Base-by-base conservation (phyloP, 2,113 vertebrate species). In the Phainopepla nitens region DNA sequence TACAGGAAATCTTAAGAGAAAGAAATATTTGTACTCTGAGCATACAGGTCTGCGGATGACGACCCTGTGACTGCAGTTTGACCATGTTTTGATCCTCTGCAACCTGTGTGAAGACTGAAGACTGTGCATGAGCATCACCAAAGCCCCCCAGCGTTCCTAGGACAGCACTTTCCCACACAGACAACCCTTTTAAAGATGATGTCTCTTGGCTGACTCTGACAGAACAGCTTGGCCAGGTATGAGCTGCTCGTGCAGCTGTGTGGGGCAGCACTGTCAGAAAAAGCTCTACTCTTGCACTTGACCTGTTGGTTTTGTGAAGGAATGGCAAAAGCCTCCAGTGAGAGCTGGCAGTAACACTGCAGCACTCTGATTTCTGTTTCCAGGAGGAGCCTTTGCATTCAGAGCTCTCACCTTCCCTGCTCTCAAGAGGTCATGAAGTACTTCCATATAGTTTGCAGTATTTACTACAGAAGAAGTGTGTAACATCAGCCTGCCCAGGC, bases 301-400 rank as follows among this genome's bases (percentile, higher is more conserved):
- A 39, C 89, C 35, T 85, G 22, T n/a, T 56, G 64, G 24, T 68
- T 81, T 79, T 93, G 39, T 76, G 36, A 89, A 88, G 42, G 27
- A 93, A 49, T 78, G 93, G 92, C 58, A 91, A 51, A 39, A 69
- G 11, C 49, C 45, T 86, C 61, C 95, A 97, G 87, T 75, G 94
- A 93, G 54, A 65, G 36, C n/a, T 36, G 44, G 68, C 76, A 97
- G 57, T 70, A 87, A 83, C 86, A 69, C 41, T 66, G 82, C 58
- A 51, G 3, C 66, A 81, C 75, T 49, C 35, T 45, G 87, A 95
- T 90, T 97, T 97, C 49, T 81, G 87, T 56, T 91, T 80, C 82
- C 33, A 60, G 47, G 86, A 56, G 84, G 44, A 94, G 71, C 80
- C 42, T 96, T 96, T 93, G 95, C 84, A 87, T 78, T 93, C 68